Conservation (phyloP, 1,140 invertebrate genomes). For the Paracyclopina nana region DNA sequence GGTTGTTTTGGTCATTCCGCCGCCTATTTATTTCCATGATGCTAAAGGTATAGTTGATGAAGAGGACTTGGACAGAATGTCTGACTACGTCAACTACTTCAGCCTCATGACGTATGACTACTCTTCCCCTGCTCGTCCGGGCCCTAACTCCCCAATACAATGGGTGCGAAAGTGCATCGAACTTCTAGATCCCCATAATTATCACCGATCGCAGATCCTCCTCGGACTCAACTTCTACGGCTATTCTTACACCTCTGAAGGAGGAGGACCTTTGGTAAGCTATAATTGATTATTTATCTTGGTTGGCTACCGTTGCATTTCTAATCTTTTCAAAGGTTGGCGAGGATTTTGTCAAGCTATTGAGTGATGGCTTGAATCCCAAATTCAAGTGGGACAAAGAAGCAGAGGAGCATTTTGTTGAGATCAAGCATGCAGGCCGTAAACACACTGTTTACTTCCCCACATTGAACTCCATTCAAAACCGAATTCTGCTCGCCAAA, state of each 20-base stretch:
- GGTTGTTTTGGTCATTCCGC: constrained; percentile 63
- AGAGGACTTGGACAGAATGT: constrained; percentile 52
- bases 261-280: constrained; percentile 53
- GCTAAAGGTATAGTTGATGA: constrained; percentile 45
- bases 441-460: constrained; percentile 67
- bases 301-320: too few relatives aligned
- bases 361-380: constrained; percentile 41
- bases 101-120: constrained; percentile 92
- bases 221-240: constrained; percentile 87
- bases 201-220: constrained; percentile 51
- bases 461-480: constrained; percentile 58
- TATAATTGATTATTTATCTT: too few relatives aligned
- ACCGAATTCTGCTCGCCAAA: constrained; percentile 52
- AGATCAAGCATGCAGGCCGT: constrained; percentile 51
- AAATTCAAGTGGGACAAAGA: constrained; percentile 53
- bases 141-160: constrained; percentile 60
- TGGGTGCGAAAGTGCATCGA: constrained; percentile 42
- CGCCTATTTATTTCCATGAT: constrained; percentile 37
- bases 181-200: constrained; percentile 28
- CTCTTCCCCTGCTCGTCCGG: constrained; percentile 55
- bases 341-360: constrained; percentile 46
- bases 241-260: constrained; percentile 55
- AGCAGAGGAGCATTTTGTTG: constrained; percentile 62
- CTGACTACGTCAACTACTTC: constrained; percentile 54
- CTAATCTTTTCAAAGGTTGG: too few relatives aligned